A percentile compares a stretch with the other conserved stretches of the same genome.
phyloP scores from a whole-genome alignment of 2,888 invertebrate genomes.

The Lasioglossum oenotherae region DNA sequence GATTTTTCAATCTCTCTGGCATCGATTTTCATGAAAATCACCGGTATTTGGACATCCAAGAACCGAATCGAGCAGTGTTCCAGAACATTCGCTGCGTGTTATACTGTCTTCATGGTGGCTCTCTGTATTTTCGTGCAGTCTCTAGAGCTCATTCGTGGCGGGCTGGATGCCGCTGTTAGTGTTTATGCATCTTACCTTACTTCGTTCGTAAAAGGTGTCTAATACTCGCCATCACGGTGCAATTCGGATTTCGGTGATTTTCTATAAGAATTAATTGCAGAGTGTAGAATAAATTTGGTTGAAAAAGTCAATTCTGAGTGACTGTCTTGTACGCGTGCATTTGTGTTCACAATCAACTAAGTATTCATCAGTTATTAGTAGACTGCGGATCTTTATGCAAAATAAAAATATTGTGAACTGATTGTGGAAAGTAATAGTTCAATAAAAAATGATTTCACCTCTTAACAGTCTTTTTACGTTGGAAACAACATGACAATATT shows the following conservation, averaged over 20 bases:
- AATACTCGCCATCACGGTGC: not conserved
- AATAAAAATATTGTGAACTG: no score
- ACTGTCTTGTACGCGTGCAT: not conserved
- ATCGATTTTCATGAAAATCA: constrained; percentile 63
- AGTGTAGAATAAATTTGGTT: not conserved
- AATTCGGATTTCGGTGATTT: not conserved
- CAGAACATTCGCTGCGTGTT: not conserved
- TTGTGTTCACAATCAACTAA: not conserved
- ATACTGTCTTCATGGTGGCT: not conserved
- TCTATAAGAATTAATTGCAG: not conserved
- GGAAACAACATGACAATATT: no score
- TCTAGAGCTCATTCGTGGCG: not conserved
- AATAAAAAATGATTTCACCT: no score
- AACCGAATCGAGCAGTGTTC: constrained; percentile 39
- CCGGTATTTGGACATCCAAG: constrained; percentile 67
- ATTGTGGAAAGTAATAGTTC: no score
- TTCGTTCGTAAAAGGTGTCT: not conserved
- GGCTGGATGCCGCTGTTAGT: not conserved
- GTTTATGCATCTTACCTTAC: not conserved
- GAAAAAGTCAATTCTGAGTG: not conserved
- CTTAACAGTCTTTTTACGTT: no score
- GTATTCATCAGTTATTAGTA: no score
- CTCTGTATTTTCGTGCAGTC: not conserved
- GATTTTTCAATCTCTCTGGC: constrained; percentile 55
- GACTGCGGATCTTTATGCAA: no score